Evolutionary conservation across 2,888 invertebrate species (phyloP).

Genomic region (Agonum fuliginosum): DNA sequence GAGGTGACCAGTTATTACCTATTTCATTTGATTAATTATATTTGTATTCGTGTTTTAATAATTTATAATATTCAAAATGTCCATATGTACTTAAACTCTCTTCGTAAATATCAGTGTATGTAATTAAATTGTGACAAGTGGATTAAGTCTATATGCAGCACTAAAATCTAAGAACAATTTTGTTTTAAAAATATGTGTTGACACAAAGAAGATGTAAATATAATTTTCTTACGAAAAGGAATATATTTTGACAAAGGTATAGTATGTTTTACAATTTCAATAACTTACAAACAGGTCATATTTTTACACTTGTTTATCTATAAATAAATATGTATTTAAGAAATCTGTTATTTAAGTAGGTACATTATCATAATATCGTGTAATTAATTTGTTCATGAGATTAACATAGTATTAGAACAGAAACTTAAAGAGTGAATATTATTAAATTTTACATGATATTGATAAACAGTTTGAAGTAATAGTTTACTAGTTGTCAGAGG

Average conservation of each 20-base stretch:
- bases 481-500: constrained; percentile 55
- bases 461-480: constrained; percentile 48
- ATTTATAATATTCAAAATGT: neutral
- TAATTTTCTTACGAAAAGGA: neutral
- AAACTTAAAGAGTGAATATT: neutral
- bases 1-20: constrained; percentile 33
- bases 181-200: constrained; percentile 6
- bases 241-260: neutral
- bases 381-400: no score
- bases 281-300: neutral
- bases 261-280: neutral
- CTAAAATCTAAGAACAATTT: neutral
- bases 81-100: constrained; percentile 7
- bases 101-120: constrained; percentile 13
- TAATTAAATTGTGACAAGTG: constrained; percentile 38
- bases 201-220: neutral
- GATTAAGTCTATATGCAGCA: neutral
- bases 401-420: neutral
- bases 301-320: neutral
- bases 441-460: constrained; percentile 11
- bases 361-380: no score
- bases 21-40: no score
- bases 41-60: constrained; percentile 13
- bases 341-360: no score
- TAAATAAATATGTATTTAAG: neutral